Conservation (phyloP, 2,113 vertebrate genomes). For the Saguinus midas region DNA sequence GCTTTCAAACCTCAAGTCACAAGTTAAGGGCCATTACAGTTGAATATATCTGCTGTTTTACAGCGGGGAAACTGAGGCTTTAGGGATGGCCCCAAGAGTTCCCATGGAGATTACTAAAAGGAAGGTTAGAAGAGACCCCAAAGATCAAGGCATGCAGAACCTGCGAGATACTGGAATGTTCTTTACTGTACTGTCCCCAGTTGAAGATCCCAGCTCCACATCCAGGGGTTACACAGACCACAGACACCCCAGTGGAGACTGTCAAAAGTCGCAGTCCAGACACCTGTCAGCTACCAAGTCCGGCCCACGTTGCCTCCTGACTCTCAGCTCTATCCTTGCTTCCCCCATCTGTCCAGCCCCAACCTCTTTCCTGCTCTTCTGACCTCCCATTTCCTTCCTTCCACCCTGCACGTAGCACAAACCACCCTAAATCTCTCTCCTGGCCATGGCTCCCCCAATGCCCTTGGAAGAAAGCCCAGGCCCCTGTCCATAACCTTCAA, state of each 20-base stretch:
- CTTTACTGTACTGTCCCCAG: background rate
- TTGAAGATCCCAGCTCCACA: background rate
- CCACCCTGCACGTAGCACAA: background rate
- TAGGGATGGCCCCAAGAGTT: background rate
- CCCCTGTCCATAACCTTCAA: background rate
- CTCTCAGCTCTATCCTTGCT: background rate
- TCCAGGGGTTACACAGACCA: background rate
- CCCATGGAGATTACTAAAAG: background rate
- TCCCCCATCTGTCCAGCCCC: background rate
- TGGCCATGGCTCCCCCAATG: background rate
- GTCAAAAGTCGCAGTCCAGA: background rate
- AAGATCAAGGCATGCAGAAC: background rate
- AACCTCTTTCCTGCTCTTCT: background rate
- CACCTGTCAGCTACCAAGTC: background rate
- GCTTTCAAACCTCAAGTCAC: background rate
- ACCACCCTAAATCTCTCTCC: background rate
- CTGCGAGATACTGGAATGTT: background rate
- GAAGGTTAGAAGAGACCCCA: background rate
- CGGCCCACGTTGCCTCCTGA: background rate
- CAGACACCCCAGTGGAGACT: rapidly evolving
- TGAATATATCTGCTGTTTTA: background rate
- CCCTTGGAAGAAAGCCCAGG: background rate
- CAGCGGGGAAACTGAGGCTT: background rate
- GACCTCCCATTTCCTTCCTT: background rate
- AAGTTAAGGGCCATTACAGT: background rate